phyloP scores from a whole-genome alignment of 2,888 invertebrate species.

The Ophioninae sp. region DNA sequence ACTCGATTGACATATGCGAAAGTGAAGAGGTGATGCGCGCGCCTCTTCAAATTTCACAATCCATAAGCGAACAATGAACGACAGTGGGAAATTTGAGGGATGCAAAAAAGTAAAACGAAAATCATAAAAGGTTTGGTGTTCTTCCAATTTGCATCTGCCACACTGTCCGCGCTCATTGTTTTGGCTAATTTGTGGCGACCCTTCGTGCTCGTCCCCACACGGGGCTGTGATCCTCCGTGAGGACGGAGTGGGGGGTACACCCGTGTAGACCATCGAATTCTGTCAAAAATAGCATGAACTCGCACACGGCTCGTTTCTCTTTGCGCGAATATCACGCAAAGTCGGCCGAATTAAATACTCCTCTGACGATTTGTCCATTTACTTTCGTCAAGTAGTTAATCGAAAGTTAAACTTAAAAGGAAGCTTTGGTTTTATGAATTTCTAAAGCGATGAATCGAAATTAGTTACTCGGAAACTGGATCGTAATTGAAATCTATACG shows the following conservation, averaged over 20 bases:
- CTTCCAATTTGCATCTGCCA: conserved; percentile 79
- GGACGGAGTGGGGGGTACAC: neutral
- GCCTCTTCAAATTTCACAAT: conserved; percentile 74
- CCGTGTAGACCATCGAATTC: too few species aligned
- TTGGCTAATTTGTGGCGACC: conserved; percentile 78
- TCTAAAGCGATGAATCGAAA: too few species aligned
- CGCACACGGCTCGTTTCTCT: too few species aligned
- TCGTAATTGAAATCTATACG: too few species aligned
- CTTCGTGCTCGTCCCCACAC: conserved; percentile 58
- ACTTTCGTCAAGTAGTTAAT: too few species aligned
- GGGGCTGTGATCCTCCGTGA: neutral
- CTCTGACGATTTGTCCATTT: too few species aligned
- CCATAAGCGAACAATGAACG: conserved; percentile 69
- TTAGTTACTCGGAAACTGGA: too few species aligned
- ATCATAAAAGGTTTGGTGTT: conserved; percentile 64
- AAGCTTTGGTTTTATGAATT: too few species aligned
- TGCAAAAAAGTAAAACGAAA: conserved; percentile 43
- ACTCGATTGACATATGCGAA: conserved; percentile 54
- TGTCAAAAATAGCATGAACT: too few species aligned
- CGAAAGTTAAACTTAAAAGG: too few species aligned
- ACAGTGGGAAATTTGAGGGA: conserved; percentile 59
- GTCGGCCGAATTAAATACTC: too few species aligned
- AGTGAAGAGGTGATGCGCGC: conserved; percentile 35
- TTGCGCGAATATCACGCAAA: too few species aligned
- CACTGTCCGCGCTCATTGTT: conserved; percentile 73